Conservation (phyloP, 2,888 invertebrate genomes). For the Eumerus sabulonum region DNA sequence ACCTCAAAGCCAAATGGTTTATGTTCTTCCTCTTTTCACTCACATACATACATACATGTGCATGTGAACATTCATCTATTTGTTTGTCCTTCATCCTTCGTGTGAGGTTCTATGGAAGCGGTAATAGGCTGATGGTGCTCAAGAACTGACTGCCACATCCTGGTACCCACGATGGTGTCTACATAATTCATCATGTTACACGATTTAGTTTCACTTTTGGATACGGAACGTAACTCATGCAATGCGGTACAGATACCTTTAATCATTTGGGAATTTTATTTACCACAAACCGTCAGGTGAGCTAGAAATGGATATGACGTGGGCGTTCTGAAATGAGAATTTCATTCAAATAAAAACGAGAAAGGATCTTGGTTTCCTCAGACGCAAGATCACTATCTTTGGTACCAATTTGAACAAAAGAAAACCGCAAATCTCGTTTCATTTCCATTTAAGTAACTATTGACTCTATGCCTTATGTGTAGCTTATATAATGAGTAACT, state of each 20-base stretch:
- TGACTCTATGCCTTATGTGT: slow-evolving; percentile 56
- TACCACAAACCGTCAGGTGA: slow-evolving; percentile 48
- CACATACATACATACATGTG: too few species aligned
- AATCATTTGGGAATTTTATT: slow-evolving; percentile 54
- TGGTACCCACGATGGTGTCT: slow-evolving; percentile 1
- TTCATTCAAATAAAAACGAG: slow-evolving; percentile 21
- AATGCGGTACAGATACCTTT: slow-evolving; percentile 39
- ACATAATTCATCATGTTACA: slow-evolving; percentile 62
- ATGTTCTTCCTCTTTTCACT: slow-evolving; percentile 22
- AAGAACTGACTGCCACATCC: too few species aligned
- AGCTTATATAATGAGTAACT: slow-evolving; percentile 49
- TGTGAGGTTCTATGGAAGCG: neutral
- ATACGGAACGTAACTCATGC: slow-evolving; percentile 50
- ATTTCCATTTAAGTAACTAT: slow-evolving; percentile 46
- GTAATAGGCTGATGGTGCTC: neutral
- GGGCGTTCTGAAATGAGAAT: slow-evolving; percentile 20
- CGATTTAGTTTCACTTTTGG: slow-evolving; percentile 29
- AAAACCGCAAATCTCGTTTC: slow-evolving; percentile 2
- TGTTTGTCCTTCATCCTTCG: neutral
- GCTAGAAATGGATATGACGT: neutral
- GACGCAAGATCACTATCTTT: too few species aligned
- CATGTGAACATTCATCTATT: too few species aligned
- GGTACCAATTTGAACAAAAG: too few species aligned
- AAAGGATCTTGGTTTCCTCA: too few species aligned
- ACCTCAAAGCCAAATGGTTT: slow-evolving; percentile 42